These are phyloP conservation scores for Anthoscopus minutus DNA, from an alignment of 2,113 vertebrate genomes.

Conservation along the genomic window DNA sequence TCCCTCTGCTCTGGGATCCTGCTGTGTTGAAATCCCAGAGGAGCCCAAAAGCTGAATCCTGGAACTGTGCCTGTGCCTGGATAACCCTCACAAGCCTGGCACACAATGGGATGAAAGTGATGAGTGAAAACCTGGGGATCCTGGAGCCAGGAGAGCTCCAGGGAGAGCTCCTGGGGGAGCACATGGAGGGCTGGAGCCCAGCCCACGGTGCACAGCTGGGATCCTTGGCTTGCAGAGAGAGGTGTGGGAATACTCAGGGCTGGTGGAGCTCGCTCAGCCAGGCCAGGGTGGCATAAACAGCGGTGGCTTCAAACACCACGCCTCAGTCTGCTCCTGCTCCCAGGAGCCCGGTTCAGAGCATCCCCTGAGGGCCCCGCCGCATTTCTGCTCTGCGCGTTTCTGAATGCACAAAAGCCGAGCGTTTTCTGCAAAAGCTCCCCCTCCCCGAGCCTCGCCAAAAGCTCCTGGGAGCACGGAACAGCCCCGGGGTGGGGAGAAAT, in stretches of 20 bases:
- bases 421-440: neutral
- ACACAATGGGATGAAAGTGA: neutral
- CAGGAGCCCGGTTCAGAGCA: too few species aligned
- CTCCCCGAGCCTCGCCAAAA: fast-evolving
- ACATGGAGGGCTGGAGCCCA: neutral
- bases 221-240: fast-evolving
- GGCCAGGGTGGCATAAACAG: neutral
- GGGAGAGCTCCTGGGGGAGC: too few species aligned
- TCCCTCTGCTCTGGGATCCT: neutral
- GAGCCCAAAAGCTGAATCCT: fast-evolving
- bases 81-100: neutral
- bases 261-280: neutral
- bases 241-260: fast-evolving
- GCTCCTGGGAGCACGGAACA: neutral
- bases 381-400: fast-evolving
- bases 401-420: neutral
- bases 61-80: neutral
- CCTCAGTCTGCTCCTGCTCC: neutral
- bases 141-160: neutral
- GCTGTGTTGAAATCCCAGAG: neutral
- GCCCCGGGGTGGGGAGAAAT: neutral
- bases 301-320: fast-evolving
- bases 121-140: neutral
- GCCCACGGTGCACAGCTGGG: neutral
- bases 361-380: fast-evolving